Percentiles rank a stretch among this genome's conserved stretches.
Evolutionary conservation across 2,888 invertebrate genomes (phyloP).

Genomic region (Erebia aethiops): DNA sequence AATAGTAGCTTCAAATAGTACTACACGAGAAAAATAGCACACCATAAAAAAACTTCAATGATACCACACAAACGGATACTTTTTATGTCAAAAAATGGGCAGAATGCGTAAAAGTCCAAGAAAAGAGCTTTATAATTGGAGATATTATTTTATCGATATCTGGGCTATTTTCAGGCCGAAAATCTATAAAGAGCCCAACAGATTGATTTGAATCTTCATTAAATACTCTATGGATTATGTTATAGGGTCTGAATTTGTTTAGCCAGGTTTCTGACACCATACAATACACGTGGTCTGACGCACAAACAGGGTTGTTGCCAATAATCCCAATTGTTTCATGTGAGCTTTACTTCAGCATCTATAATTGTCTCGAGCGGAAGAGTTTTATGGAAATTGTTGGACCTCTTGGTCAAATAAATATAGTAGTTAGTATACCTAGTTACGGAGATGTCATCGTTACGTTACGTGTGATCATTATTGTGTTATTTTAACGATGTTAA

Average conservation of each 20-base stretch:
- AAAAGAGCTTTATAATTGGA: slow-evolving; percentile 71
- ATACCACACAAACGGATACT: not conserved
- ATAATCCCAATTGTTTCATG: no score
- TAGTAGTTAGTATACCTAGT: no score
- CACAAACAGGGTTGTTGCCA: slow-evolving; percentile 42
- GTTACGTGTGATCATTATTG: no score
- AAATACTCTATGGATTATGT: slow-evolving; percentile 18
- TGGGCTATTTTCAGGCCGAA: slow-evolving; percentile 56
- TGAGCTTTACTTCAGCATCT: no score
- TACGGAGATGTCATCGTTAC: no score
- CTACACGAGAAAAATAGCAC: no score
- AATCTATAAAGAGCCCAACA: slow-evolving; percentile 34
- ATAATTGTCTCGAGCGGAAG: no score
- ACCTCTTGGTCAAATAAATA: no score
- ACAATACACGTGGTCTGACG: slow-evolving; percentile 46
- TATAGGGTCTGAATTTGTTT: slow-evolving; percentile 44
- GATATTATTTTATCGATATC: slow-evolving; percentile 75
- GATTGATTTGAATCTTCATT: slow-evolving; percentile 20
- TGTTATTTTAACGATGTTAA: no score
- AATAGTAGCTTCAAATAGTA: no score
- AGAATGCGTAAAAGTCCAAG: slow-evolving; percentile 46
- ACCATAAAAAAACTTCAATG: not conserved
- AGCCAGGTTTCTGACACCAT: slow-evolving; percentile 19
- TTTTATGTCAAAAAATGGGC: not conserved
- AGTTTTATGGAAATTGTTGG: not conserved